phyloP scores from a whole-genome alignment of 2,888 invertebrate species.

The Pogonocherus hispidulus region DNA sequence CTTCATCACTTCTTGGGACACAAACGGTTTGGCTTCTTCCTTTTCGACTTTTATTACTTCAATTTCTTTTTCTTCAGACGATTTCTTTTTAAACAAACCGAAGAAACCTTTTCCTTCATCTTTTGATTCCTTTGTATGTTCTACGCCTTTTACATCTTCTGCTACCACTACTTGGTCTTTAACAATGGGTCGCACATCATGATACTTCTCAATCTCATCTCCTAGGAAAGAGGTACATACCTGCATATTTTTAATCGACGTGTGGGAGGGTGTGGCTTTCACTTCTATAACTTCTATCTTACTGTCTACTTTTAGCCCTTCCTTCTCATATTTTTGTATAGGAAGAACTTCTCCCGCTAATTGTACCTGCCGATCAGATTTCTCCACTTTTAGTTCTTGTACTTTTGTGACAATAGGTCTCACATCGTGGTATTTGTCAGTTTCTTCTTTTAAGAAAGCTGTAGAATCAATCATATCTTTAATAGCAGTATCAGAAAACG shows the following conservation, averaged over 20 bases:
- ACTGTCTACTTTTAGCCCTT: neutral
- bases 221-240: constrained; percentile 43
- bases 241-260: constrained; percentile 28
- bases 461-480: constrained; percentile 57
- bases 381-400: neutral
- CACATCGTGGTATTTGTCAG: constrained; percentile 59
- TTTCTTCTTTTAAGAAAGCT: constrained; percentile 58
- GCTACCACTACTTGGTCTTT: constrained; percentile 21
- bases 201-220: constrained; percentile 50
- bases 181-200: constrained; percentile 48
- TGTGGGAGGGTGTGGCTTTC: neutral
- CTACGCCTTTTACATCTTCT: constrained; percentile 2
- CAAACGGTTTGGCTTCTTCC: neutral
- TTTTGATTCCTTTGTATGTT: constrained; percentile 8
- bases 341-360: neutral
- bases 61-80: constrained; percentile 29
- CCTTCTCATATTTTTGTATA: too few relatives aligned
- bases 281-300: neutral
- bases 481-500: constrained; percentile 52
- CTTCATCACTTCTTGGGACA: constrained; percentile 20
- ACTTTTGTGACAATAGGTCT: constrained; percentile 36
- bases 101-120: constrained; percentile 33
- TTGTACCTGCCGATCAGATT: neutral
- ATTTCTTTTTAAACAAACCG: constrained; percentile 39
- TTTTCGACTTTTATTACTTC: constrained; percentile 30